A percentile compares a stretch with the other conserved stretches of the same genome.
Conservation (phyloP, 1,140 invertebrate genomes). For the Littorina saxatilis region DNA sequence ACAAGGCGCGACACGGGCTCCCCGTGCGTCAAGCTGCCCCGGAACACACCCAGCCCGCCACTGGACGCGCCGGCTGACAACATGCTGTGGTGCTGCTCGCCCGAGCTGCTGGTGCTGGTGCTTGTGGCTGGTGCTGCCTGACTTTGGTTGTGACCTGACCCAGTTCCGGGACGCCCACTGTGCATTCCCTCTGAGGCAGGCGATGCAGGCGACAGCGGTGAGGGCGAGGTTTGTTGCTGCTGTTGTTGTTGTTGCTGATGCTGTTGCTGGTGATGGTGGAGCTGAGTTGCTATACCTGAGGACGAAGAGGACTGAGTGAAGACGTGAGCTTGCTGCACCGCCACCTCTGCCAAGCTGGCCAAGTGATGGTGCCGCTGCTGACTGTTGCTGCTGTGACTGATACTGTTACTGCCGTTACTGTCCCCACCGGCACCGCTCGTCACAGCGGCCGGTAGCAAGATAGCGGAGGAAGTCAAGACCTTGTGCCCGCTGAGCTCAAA, state of each 20-base stretch:
- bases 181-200: conserved; percentile 55
- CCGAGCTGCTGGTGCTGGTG: conserved; percentile 12
- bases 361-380: not conserved
- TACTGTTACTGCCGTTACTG: too few relatives aligned
- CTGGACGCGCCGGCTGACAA: conserved; percentile 55
- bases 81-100: conserved; percentile 43
- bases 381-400: too few relatives aligned
- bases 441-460: conserved; percentile 1
- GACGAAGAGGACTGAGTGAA: not conserved
- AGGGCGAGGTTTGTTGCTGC: not conserved
- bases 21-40: conserved; percentile 53
- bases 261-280: too few relatives aligned
- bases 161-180: conserved; percentile 50
- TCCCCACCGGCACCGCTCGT: not conserved
- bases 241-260: not conserved
- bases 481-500: not conserved
- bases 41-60: conserved; percentile 53
- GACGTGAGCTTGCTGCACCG: not conserved
- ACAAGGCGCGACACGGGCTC: conserved; percentile 42
- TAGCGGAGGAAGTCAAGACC: not conserved
- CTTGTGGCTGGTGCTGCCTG: conserved; percentile 23
- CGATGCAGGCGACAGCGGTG: not conserved
- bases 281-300: too few relatives aligned
- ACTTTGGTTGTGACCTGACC: conserved; percentile 46
- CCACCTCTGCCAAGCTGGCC: not conserved